A percentile compares a stretch with the other conserved stretches of the same genome.
Conservation (phyloP, 1,140 invertebrate genomes). For the Pararge aegeria region DNA sequence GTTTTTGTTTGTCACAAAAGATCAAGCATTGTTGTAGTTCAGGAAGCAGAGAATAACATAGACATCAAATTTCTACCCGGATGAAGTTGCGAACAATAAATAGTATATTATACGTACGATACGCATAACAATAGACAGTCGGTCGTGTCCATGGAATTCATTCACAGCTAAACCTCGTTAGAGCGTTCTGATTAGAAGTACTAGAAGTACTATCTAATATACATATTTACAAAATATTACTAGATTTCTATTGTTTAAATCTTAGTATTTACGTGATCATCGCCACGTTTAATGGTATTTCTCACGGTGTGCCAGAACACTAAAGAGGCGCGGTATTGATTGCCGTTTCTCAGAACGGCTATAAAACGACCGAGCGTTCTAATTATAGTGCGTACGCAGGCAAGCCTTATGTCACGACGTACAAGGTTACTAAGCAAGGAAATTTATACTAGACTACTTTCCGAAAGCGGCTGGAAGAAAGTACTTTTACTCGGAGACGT, state of each 20-base stretch:
- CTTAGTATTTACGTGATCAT: constrained; percentile 4
- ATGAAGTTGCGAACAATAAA: too few relatives aligned
- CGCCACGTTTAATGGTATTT: constrained; percentile 10
- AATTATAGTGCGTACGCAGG: constrained; percentile 57
- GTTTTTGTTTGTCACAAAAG: too few relatives aligned
- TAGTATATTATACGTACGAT: not conserved
- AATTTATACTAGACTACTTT: constrained; percentile 69
- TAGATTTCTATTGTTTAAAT: constrained; percentile 1
- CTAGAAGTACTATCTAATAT: constrained; percentile 2
- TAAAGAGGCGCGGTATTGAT: constrained; percentile 44
- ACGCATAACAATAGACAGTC: not conserved
- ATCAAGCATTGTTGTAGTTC: too few relatives aligned
- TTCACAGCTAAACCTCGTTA: not conserved
- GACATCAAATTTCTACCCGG: too few relatives aligned
- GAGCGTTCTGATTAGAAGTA: not conserved
- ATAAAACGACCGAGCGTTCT: constrained; percentile 44
- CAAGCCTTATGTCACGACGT: constrained; percentile 69
- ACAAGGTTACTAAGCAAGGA: constrained; percentile 66
- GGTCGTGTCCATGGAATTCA: not conserved
- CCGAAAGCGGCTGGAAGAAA: constrained; percentile 76
- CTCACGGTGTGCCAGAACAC: constrained; percentile 7
- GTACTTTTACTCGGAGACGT: constrained; percentile 75
- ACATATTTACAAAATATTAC: constrained; percentile 6
- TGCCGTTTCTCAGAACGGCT: constrained; percentile 48
- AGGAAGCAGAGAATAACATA: too few relatives aligned